A percentile compares a stretch with the other conserved stretches of the same genome.
Conservation (phyloP, 2,113 vertebrate species). For the Protobothrops flavoviridis region DNA sequence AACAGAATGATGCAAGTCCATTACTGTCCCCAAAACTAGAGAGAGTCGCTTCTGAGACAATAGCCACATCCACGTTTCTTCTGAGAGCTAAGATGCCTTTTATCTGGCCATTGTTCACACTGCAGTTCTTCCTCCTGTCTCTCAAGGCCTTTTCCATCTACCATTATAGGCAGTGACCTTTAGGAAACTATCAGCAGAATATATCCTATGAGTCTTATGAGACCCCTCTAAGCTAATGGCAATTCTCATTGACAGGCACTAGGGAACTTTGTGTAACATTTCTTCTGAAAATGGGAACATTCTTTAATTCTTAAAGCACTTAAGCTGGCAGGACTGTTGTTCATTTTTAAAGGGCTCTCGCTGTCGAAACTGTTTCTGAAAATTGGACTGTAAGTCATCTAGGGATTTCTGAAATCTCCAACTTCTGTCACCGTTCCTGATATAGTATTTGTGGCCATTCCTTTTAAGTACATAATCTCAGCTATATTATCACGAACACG, state of each 20-base stretch:
- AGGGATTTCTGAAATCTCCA: constrained; percentile 13
- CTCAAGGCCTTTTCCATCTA: neutral
- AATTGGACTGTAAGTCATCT: constrained; percentile 16
- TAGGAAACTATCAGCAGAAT: neutral
- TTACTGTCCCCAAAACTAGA: neutral
- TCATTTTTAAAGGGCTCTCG: constrained; percentile 19
- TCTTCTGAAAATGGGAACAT: constrained; percentile 29
- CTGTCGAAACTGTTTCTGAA: constrained; percentile 11
- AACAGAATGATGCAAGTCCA: neutral
- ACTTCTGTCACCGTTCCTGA: constrained; percentile 17
- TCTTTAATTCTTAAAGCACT: constrained; percentile 23
- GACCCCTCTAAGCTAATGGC: neutral
- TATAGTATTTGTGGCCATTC: constrained; percentile 49
- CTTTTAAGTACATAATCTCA: constrained; percentile 39
- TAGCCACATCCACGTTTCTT: neutral
- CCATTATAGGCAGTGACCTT: neutral
- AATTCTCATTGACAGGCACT: neutral
- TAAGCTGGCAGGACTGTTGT: constrained; percentile 5
- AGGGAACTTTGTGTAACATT: neutral
- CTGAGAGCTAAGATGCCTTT: neutral
- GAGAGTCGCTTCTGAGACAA: neutral
- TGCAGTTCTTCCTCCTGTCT: neutral
- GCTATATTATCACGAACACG: constrained; percentile 53
- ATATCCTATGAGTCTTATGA: neutral
- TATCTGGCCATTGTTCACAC: neutral